Evolutionary conservation across 1,140 invertebrate genomes (phyloP).

Genomic region (Ceratina calcarata): DNA sequence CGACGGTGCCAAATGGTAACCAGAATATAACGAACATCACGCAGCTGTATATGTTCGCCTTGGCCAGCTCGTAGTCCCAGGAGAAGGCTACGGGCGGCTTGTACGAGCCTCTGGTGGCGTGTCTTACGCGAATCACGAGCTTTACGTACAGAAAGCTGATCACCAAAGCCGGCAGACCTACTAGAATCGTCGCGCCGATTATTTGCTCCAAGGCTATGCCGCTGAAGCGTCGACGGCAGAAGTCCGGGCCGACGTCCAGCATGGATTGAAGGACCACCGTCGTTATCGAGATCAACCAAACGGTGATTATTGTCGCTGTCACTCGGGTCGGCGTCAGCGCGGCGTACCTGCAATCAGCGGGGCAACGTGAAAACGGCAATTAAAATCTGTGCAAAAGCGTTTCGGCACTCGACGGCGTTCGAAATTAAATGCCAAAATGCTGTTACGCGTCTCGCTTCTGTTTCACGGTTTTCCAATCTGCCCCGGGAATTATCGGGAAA

Average conservation of each 20-base stretch:
- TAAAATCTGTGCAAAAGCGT: background rate
- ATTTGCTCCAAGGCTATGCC: slow-evolving; percentile 77
- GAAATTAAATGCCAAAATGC: background rate
- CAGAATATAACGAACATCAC: slow-evolving; percentile 84
- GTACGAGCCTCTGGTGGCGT: slow-evolving; percentile 81
- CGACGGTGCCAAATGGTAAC: slow-evolving; percentile 84
- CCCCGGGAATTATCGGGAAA: background rate
- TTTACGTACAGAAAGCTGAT: slow-evolving; percentile 81
- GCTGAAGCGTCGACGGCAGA: slow-evolving; percentile 81
- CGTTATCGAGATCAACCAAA: slow-evolving; percentile 80
- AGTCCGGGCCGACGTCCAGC: slow-evolving; percentile 83
- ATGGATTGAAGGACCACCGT: slow-evolving; percentile 81
- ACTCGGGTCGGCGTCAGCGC: slow-evolving; percentile 80
- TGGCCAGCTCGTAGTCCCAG: slow-evolving; percentile 84
- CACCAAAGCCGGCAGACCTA: slow-evolving; percentile 81
- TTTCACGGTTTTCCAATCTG: background rate
- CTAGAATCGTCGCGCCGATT: slow-evolving; percentile 81
- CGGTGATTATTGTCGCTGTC: slow-evolving; percentile 79
- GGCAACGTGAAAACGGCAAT: no score
- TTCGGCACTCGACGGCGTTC: background rate
- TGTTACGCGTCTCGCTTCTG: background rate
- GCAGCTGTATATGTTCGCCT: slow-evolving; percentile 85
- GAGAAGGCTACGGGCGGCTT: slow-evolving; percentile 84
- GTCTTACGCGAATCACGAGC: slow-evolving; percentile 76
- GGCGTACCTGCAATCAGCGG: slow-evolving; percentile 65